Base-by-base conservation (phyloP, 2,797 vertebrate genomes). In the Otolemur crassicaudatus region DNA sequence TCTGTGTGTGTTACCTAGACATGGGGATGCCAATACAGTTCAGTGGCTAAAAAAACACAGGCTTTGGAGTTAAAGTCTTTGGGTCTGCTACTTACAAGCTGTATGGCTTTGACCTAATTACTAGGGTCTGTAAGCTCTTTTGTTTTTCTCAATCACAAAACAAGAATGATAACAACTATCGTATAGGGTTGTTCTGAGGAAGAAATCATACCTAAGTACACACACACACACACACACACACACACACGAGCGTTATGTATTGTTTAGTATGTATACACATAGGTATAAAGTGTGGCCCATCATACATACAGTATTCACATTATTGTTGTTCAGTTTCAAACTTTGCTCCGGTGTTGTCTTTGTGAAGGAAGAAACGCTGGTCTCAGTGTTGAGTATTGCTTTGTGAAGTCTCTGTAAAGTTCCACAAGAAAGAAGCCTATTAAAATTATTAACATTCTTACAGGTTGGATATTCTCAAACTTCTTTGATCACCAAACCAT, bases 391-490 rank as follows among this genome's bases (percentile, higher is more conserved):
- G 25, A 8, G 12, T 70, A 63, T 79, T 94, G 20, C 22, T 94
- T 56, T 65, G 22, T 43, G 46, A 82, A 84, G 20, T 22, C 61
- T 90, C 60, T 73, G 43, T 67, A 85, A 88, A 87, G 40, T 69
- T 10, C 63, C 63, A 20, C 40, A 82, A n/a, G 63, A 73, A 93
- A 76, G 67, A 90, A 60, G 27, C 37, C 61, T 73, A 31, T 83
- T 86, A 89, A 73, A 46, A 40, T 40, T 40, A 40, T 40, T 40
- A 5, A 40, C 40, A 95, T 93, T 81, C 25, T 65, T 67, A 72
- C 8, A 79, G 92, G 46, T 27, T 87, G n/a, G 86, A 56, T 95
- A 65, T 80, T 77, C 56, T 80, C 56, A 61, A 90, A 90, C 43
- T 84, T 72, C 53, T 17, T 95, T 94, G 60, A 69, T 83, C 40